phyloP scores from a whole-genome alignment of 1,140 invertebrate species.

The Temnothorax curvispinosus region DNA sequence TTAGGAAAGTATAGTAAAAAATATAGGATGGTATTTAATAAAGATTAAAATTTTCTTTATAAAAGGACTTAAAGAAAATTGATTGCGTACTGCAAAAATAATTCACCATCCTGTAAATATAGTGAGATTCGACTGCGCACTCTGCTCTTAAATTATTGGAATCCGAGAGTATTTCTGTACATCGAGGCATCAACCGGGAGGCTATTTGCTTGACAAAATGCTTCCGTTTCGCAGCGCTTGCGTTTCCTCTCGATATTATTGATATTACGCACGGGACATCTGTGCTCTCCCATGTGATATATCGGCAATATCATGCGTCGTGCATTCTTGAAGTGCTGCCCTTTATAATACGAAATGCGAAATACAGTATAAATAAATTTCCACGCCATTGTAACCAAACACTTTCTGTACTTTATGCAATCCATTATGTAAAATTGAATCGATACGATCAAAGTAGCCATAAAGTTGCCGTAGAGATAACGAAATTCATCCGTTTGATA shows the following conservation, averaged over 20 bases:
- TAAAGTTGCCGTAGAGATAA: conserved; percentile 12
- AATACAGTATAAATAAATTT: conserved; percentile 33
- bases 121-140: neutral
- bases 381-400: neutral
- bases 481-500: conserved; percentile 23
- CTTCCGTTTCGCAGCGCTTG: conserved; percentile 34
- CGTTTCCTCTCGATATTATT: conserved; percentile 51
- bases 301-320: conserved; percentile 56
- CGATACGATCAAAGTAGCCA: neutral
- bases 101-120: neutral
- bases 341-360: conserved; percentile 30
- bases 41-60: neutral
- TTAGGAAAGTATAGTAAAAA: neutral
- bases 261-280: conserved; percentile 57
- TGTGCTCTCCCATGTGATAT: conserved; percentile 49
- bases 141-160: conserved; percentile 4
- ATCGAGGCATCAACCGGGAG: conserved; percentile 43
- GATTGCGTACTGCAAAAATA: neutral
- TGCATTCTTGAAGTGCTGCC: neutral
- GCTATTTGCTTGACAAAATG: conserved; percentile 52
- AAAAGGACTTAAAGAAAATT: neutral
- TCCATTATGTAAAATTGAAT: conserved; percentile 37
- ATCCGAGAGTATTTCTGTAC: conserved; percentile 9
- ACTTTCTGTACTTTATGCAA: neutral
- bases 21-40: neutral